A percentile compares a stretch with the other conserved stretches of the same genome.
These are phyloP conservation scores for Hapalemur alaotrensis DNA, from an alignment of 2,797 vertebrate genomes.

Conservation along the genomic window DNA sequence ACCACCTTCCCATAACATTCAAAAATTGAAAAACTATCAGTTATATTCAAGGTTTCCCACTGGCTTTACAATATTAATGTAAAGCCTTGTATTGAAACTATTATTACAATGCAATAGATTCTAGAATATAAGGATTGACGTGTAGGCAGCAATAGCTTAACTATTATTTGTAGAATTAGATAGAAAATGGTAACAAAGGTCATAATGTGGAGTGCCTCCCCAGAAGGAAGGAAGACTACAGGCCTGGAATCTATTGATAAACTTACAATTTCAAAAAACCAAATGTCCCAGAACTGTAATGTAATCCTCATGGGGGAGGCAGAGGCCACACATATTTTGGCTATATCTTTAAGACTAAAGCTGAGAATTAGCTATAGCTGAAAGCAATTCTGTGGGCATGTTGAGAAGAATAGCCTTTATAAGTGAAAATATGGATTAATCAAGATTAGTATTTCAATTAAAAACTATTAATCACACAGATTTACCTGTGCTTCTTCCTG, in stretches of 20 bases:
- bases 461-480: not conserved
- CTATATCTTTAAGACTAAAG: not conserved
- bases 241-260: not conserved
- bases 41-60: not conserved
- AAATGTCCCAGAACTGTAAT: not conserved
- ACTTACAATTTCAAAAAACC: not conserved
- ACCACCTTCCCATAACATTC: not conserved
- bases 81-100: not conserved
- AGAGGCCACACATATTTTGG: not conserved
- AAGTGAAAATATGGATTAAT: not conserved
- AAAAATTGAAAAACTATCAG: not conserved
- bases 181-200: not conserved
- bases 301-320: not conserved
- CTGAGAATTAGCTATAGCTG: not conserved
- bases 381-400: not conserved
- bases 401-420: not conserved
- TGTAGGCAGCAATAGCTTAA: not conserved
- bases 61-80: not conserved
- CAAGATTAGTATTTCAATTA: not conserved
- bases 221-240: not conserved
- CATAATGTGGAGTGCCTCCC: not conserved
- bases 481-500: not conserved
- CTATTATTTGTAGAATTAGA: not conserved
- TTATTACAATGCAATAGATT: not conserved
- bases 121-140: not conserved